Evolutionary conservation across 2,888 invertebrate species (phyloP).

Genomic region (Melieria picta): DNA sequence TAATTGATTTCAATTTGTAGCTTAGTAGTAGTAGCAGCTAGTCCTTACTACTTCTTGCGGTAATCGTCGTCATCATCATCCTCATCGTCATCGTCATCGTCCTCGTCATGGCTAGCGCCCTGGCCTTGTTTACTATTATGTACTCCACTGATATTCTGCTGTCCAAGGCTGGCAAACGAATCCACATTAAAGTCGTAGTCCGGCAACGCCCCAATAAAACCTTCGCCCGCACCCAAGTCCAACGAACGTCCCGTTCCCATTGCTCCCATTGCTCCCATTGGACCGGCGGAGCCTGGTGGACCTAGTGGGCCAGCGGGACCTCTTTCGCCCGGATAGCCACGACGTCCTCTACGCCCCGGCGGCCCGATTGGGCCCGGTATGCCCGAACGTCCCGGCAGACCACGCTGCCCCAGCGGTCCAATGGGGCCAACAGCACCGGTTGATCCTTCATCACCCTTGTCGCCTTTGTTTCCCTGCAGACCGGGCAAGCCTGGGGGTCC

Average conservation of each 20-base stretch:
- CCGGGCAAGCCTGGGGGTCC: conserved; percentile 37
- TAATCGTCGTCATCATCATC: conserved; percentile 32
- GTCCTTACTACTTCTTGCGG: conserved; percentile 32
- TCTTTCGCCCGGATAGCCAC: conserved; percentile 46
- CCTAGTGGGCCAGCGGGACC: conserved; percentile 42
- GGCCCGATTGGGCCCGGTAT: conserved; percentile 38
- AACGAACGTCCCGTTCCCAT: conserved; percentile 25
- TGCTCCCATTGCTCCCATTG: conserved; percentile 32
- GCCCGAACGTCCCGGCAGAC: conserved; percentile 41
- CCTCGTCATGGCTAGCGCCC: conserved; percentile 28
- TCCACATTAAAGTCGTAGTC: conserved; percentile 33
- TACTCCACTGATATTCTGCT: no score
- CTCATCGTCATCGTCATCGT: conserved; percentile 30
- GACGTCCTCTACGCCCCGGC: conserved; percentile 38
- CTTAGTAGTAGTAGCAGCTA: conserved; percentile 13
- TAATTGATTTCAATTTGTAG: no score
- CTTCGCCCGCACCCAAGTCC: neutral
- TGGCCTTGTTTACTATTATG: no score
- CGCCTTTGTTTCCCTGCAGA: conserved; percentile 32
- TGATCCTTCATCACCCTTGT: conserved; percentile 35
- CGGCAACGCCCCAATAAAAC: conserved; percentile 7
- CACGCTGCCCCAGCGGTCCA: conserved; percentile 41
- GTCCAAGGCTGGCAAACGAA: neutral
- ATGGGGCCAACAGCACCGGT: conserved; percentile 33
- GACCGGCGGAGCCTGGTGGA: conserved; percentile 39